Evolutionary conservation across 1,140 invertebrate species (phyloP), one percentile per base, ranked within the genome.

Genomic region (Pachyrhynchus sulphureomaculatus): DNA sequence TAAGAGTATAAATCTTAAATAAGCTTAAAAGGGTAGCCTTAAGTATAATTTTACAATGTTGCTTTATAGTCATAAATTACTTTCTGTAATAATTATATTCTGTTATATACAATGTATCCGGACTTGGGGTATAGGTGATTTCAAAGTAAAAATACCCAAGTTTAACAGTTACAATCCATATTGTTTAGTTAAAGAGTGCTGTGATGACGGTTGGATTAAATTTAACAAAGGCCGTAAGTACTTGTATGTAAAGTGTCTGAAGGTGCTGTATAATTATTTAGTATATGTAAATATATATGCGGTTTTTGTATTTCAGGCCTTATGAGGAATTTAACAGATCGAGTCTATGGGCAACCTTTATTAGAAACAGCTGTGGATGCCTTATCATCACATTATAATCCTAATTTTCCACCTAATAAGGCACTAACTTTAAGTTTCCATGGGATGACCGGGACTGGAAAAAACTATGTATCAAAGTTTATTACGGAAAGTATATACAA

Each of bases 401-500:
- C 71, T 17, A 66, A 68, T 17, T 67, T 76, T 26, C 69, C 75
- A 34, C 83, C 85, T 6, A 75, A 76, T 33, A 91, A 91, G 76
- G 84, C 89, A 51, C 73, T 91, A 23, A 84, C 84, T 0, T 80
- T 91, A 69, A 89, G 88, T 74, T 85, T 92, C 69, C 90, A 93
- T 80, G 91, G 91, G 1, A 86, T 84, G 74, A 85, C 90, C 12
- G 92, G 92, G 23, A 86, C 84, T 47, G 93, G 93, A 0, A 96
- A 96, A 74, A 96, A 92, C 75, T 93, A 86, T 83, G 88, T 94
- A 8, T 78, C 86, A n/a, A 82, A 83, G 51, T 85, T 95, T 71
- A 89, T 98, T 64, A 89, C 86, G 5, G 79, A 91, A 29, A 80
- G 85, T 61, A 72, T 97, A 3, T 98, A 86, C 74, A 76, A 76